Conservation (phyloP, 2,113 vertebrate genomes). For the Brienomyrus brachyistius region DNA sequence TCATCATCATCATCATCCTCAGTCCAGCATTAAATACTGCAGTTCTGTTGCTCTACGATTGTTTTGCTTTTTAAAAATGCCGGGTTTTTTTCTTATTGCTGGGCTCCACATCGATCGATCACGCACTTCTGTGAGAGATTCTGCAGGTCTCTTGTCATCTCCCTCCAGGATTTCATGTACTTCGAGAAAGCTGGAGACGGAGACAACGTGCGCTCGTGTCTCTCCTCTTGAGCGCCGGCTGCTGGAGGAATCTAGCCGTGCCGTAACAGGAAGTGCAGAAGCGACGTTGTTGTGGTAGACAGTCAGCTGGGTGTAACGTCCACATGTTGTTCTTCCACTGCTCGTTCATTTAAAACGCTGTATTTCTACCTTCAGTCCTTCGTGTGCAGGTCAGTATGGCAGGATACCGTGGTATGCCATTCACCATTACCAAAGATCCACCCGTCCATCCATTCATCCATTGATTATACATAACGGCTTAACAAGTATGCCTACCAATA, state of each 20-base stretch:
- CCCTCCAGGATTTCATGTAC: constrained; percentile 60
- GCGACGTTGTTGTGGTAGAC: neutral
- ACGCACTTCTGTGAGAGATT: neutral
- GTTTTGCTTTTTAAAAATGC: neutral
- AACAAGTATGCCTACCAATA: neutral
- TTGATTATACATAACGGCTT: neutral
- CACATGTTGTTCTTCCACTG: neutral
- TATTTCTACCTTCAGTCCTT: neutral
- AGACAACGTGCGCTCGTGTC: constrained; percentile 39
- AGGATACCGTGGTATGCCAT: neutral
- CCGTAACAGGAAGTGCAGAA: neutral
- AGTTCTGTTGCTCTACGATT: neutral
- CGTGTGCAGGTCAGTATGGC: neutral
- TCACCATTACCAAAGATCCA: neutral
- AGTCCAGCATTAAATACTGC: neutral
- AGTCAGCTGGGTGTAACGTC: neutral
- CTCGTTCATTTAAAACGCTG: neutral
- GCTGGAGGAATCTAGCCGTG: neutral
- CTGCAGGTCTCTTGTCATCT: neutral
- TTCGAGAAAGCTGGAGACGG: constrained; percentile 45
- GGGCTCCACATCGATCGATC: neutral
- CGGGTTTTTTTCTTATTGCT: neutral
- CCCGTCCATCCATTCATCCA: neutral
- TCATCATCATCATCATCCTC: neutral
- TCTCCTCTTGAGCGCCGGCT: constrained; percentile 35